Base-by-base conservation (phyloP, 2,797 vertebrate species). In the Oreonectes daqikongensis region DNA sequence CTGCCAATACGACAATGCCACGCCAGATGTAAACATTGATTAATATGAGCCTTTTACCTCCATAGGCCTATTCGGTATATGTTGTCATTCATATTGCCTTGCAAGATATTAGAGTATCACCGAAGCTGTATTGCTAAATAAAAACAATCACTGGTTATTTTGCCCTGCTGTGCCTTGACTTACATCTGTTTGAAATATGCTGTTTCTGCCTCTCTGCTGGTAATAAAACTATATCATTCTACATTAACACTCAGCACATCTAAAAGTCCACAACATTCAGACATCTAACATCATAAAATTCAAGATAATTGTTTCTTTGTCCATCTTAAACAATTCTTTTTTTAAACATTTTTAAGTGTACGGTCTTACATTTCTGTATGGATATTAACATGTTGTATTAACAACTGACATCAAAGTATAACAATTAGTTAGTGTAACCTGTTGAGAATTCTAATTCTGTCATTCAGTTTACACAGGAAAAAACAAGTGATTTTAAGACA, bases 401-500 rank as follows among this genome's bases (percentile, higher is more conserved):
- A 35, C 35, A 67, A 46, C 30, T 71, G 64, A 77, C 76, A 71
- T 82, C 60, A 77, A 46, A 65, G 35, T 46, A 61, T 22, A 14
- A 72, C 60, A 81, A 81, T 81, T 79, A 75, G 63, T 81, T 79
- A 75, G 63, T 38, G 40, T 42, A 32, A n/a, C 30, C 60, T 52
- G 63, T 11, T 59, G 57, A 69, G 57, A 75, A 75, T 65, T 74
- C 38, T 69, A 72, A 60, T 28, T n/a, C 65, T 6, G 12, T 55
- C 44, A 46, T 72, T 59, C 64, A 69, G 89, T 93, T 90, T 53
- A 86, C 85, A 91, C 88, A 89, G 90, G 91, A 92, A 91, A 89
- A 85, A 91, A 93, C 86, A 84, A 87, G 81, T n/a, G n/a, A n/a
- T n/a, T n/a, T n/a, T n/a, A n/a, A n/a, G n/a, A n/a, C n/a, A n/a